Evolutionary conservation across 2,797 vertebrate species (phyloP).

Genomic region (Chiloscyllium punctatum): DNA sequence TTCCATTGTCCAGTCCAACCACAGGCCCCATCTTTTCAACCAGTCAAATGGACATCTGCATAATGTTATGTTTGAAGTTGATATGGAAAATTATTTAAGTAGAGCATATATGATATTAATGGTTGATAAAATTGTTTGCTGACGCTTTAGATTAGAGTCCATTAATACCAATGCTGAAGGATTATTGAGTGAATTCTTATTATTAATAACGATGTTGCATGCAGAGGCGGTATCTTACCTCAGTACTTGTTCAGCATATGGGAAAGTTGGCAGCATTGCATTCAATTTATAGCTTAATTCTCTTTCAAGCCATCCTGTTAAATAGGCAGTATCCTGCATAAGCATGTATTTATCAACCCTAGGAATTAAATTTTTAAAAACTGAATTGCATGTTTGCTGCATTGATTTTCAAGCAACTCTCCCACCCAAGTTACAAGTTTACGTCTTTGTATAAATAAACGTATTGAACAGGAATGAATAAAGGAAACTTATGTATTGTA

Average conservation of each 20-base stretch:
- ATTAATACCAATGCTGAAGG: neutral
- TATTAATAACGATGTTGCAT: neutral
- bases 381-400: neutral
- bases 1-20: too few relatives aligned
- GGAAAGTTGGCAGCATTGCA: neutral
- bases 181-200: conserved; percentile 19
- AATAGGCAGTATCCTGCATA: neutral
- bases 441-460: neutral
- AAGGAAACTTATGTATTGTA: neutral
- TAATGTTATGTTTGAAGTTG: conserved; percentile 40
- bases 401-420: neutral
- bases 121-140: conserved; percentile 45
- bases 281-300: neutral
- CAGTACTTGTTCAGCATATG: neutral
- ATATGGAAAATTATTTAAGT: conserved; percentile 46
- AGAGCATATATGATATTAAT: conserved; percentile 36
- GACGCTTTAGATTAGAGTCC: neutral
- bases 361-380: conserved; percentile 15
- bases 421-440: neutral
- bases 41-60: conserved; percentile 41
- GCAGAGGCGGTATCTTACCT: neutral
- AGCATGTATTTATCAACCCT: neutral
- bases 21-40: neutral
- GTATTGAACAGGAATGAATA: neutral
- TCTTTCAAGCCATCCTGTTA: neutral